Base-by-base conservation (phyloP, 2,797 vertebrate genomes). In the Gymnodraco acuticeps region DNA sequence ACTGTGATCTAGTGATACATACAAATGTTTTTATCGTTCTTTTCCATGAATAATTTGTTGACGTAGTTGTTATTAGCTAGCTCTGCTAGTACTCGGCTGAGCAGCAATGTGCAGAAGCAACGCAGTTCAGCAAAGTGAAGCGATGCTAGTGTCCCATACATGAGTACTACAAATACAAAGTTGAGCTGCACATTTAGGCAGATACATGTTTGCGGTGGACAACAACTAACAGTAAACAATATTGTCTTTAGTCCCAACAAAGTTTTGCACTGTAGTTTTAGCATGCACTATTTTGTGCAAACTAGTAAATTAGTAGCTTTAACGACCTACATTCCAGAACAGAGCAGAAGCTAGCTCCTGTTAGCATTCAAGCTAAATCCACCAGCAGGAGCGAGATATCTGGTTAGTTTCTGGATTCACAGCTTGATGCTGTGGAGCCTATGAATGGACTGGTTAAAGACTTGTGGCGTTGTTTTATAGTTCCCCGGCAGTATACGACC, bases 1-100 rank as follows among this genome's bases (percentile, higher is more conserved):
- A 19, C 47, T 1, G 0, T 0, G 42, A 5, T 15, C 5, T 16
- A 33, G 10, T 14, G 41, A 70, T 19, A 69, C 75, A 58, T 38
- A 78, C 10, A 63, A 1, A 5, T 2, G 45, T 48, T 48, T 13
- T 50, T 41, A 12, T 42, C 19, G 59, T 42, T 69, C 0, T 65
- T 80, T 83, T 80, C 64, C 73, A 83, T 66, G 56, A 66, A 80
- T 83, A 71, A 27, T 23, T 81, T 80, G 89, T 92, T 87, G 90
- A 92, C 92, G 91, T 91, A 88, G 81, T 90, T 90, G 76, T 88
- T 88, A 81, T 90, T 86, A 86, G 89, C 87, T 73, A 70, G 75
- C 84, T n/a, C 12, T n/a, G 82, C 66, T 88, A 90, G 80, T 88
- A 43, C 73, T 86, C 72, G 75, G 77, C 75, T 74, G 77, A 88